These are phyloP conservation scores for Akabosia matsudoensis DNA, from an alignment of 1,140 invertebrate genomes.

Conservation along the genomic window DNA sequence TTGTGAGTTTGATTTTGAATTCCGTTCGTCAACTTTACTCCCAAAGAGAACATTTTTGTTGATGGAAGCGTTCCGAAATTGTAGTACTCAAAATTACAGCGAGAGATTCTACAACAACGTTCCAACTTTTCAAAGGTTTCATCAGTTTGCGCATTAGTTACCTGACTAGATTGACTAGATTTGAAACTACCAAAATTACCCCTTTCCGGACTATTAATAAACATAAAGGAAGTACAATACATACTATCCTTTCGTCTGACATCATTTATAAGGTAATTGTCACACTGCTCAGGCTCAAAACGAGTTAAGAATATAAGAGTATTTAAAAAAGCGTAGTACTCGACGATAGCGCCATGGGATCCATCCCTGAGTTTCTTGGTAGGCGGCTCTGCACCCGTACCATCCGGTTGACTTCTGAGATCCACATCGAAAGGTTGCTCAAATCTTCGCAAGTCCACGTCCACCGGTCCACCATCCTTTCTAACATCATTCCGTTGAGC, in stretches of 20 bases:
- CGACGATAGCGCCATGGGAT: constrained; percentile 26
- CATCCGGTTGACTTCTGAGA: constrained; percentile 16
- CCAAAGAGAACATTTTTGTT: neutral
- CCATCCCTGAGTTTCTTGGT: constrained; percentile 33
- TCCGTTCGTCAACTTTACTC: constrained; percentile 18
- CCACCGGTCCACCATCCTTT: too few species aligned
- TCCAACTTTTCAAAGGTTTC: neutral
- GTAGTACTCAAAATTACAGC: neutral
- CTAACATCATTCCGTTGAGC: too few species aligned
- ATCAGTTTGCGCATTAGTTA: neutral
- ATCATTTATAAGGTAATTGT: neutral
- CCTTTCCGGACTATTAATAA: constrained; percentile 4
- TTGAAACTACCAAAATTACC: neutral
- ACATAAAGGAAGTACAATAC: neutral
- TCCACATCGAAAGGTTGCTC: constrained; percentile 34
- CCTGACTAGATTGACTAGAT: constrained; percentile 15
- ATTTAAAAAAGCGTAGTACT: constrained; percentile 38
- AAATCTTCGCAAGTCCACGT: constrained; percentile 42
- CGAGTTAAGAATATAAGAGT: neutral
- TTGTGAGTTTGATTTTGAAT: neutral
- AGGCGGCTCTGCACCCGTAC: neutral
- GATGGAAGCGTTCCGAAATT: neutral
- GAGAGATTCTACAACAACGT: too few species aligned
- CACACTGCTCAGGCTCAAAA: neutral
- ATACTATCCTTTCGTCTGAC: neutral